Percentiles rank a stretch among this genome's conserved stretches.
phyloP scores from a whole-genome alignment of 23 tunicate species.

The Diplosoma virens region DNA sequence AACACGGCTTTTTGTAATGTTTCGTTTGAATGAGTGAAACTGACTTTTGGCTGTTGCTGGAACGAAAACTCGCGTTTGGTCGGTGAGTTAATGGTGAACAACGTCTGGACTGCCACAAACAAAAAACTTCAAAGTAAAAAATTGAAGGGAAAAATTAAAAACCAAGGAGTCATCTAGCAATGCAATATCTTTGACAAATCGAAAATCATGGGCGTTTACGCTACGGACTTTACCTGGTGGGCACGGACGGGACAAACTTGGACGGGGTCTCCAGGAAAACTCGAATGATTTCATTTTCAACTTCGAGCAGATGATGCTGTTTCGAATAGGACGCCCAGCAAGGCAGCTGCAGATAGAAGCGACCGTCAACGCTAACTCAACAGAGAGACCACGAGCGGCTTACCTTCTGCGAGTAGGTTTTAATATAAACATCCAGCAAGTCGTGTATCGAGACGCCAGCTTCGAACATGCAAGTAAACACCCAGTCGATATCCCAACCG shows the following conservation, averaged over 20 bases:
- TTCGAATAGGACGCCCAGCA: conserved; percentile 50
- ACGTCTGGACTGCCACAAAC: background rate
- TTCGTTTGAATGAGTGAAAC: no score
- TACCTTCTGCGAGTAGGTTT: conserved; percentile 66
- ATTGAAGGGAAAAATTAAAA: no score
- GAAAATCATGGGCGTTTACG: no score
- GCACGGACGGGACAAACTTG: conserved; percentile 35
- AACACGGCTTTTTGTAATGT: no score
- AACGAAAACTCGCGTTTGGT: no score
- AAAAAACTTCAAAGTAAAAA: no score
- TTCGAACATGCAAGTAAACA: conserved; percentile 41
- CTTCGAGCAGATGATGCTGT: conserved; percentile 58
- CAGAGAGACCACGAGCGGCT: background rate
- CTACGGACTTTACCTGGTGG: conserved; percentile 66
- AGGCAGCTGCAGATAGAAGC: conserved; percentile 29
- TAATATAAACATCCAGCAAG: conserved; percentile 48
- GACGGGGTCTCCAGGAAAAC: conserved; percentile 59
- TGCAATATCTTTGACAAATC: no score
- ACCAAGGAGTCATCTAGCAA: no score
- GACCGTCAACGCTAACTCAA: background rate
- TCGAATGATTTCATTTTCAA: conserved; percentile 51
- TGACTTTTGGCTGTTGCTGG: no score
- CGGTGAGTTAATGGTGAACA: background rate
- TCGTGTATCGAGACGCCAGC: conserved; percentile 43
- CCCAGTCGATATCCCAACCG: conserved; percentile 73